Conservation (phyloP, 2,797 vertebrate species). For the Salmo trutta region DNA sequence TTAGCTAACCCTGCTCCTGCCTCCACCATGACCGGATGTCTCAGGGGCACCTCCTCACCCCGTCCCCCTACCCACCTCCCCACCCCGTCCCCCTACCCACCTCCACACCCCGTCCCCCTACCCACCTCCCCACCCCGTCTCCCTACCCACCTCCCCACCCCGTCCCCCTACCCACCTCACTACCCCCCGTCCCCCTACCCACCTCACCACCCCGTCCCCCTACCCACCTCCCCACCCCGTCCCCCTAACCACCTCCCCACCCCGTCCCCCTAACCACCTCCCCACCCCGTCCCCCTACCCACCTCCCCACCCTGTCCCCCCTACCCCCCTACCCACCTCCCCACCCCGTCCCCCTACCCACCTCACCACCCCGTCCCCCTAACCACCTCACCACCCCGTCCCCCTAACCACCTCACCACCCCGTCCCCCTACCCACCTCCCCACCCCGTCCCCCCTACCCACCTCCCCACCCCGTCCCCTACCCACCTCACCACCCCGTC, state of each 20-base stretch:
- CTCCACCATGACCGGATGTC: slow-evolving; percentile 45
- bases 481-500: not conserved
- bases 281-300: no score
- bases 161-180: no score
- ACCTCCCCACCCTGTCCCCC: no score
- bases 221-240: no score
- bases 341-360: no score
- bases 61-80: slow-evolving; percentile 15
- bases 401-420: slow-evolving; percentile 50
- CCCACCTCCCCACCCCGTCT: not conserved
- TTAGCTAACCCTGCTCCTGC: slow-evolving; percentile 44
- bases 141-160: not conserved
- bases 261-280: no score
- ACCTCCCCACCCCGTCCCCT: slow-evolving; percentile 22
- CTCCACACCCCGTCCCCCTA: slow-evolving; percentile 43
- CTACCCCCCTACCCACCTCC: no score
- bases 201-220: not conserved
- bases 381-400: no score
- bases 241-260: no score
- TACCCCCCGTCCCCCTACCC: not conserved
- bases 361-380: no score
- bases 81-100: not conserved
- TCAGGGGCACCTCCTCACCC: slow-evolving; percentile 64
- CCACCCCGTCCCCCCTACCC: not conserved
- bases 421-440: slow-evolving; percentile 23